Percentiles rank a stretch among this genome's conserved stretches.
phyloP scores from a whole-genome alignment of 1,140 invertebrate genomes.

The Polypedilum vanderplanki region DNA sequence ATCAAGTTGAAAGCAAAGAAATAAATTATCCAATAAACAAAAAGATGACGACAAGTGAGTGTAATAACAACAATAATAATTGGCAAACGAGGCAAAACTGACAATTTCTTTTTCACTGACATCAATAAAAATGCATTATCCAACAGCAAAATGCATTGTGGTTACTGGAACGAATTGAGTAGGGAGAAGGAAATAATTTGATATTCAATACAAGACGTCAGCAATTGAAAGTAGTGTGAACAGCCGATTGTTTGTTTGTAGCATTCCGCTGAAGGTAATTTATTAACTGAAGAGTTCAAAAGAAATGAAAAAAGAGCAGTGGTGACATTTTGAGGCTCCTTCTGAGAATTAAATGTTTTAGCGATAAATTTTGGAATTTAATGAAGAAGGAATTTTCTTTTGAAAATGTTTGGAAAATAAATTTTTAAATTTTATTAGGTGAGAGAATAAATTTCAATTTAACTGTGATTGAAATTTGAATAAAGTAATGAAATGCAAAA shows the following conservation, averaged over 20 bases:
- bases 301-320: not conserved
- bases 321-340: not conserved
- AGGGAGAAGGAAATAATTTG: slow-evolving; percentile 7
- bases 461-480: too few species aligned
- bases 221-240: slow-evolving; percentile 22
- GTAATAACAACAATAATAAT: not conserved
- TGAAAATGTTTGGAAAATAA: not conserved
- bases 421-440: too few species aligned
- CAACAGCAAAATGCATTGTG: not conserved
- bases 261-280: not conserved
- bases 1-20: not conserved
- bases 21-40: not conserved
- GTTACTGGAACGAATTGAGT: not conserved
- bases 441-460: too few species aligned
- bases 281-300: not conserved
- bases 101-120: slow-evolving; percentile 28
- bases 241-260: not conserved
- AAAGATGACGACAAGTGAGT: not conserved
- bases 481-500: too few species aligned
- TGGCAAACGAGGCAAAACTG: not conserved
- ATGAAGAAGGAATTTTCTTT: not conserved
- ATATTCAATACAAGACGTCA: not conserved
- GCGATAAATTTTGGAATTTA: not conserved
- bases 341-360: not conserved
- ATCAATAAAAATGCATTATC: slow-evolving; percentile 16